Base-by-base conservation (phyloP, 2,888 invertebrate species). In the Ornithoptera alexandrae region DNA sequence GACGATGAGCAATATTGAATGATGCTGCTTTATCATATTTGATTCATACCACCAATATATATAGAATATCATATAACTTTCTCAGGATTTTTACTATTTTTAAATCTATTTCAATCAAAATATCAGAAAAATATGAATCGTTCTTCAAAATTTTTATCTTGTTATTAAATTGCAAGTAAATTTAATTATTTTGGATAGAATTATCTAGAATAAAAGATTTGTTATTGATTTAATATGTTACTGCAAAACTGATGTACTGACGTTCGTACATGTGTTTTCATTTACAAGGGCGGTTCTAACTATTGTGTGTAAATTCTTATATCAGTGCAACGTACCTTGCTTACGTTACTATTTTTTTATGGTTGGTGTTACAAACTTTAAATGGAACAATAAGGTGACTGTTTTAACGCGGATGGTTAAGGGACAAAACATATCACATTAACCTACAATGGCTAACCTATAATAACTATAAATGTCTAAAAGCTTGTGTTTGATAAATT, bases 261-360 rank as follows among this genome's bases (percentile, higher is more conserved):
- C 62, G 65, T 71, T 62, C 69, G 66, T 67, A 74, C 73, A 72
- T 58, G 57, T 22, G 24, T 58, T 72, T 73, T 73, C 74, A 74
- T 71, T 75, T 71, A 62, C 76, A 76, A 75, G 75, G 77, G 74
- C 77, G 71, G 63, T 66, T 65, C 57, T 62, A 60, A 67, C 75
- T 74, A 78, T 78, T 78, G 78, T 77, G 77, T 78, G 78, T 75
- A 74, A 78, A 78, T 77, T 76, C 61, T 62, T 72, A 64, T 71
- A 66, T 74, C 70, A 70, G 72, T 64, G 42, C 63, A 30, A 53
- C 60, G 20, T 60, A 42, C 50, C 56, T 53, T 63, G 70, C 53
- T 24, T 46, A 58, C 60, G 62, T 39, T 7, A 17, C 36, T 46
- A 63, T 62, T 15, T 60, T 67, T 64, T 67, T 63, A 67, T 60